Evolutionary conservation across 2,797 vertebrate genomes (phyloP), one percentile per base, ranked within the genome.

Genomic region (Acomys russatus): DNA sequence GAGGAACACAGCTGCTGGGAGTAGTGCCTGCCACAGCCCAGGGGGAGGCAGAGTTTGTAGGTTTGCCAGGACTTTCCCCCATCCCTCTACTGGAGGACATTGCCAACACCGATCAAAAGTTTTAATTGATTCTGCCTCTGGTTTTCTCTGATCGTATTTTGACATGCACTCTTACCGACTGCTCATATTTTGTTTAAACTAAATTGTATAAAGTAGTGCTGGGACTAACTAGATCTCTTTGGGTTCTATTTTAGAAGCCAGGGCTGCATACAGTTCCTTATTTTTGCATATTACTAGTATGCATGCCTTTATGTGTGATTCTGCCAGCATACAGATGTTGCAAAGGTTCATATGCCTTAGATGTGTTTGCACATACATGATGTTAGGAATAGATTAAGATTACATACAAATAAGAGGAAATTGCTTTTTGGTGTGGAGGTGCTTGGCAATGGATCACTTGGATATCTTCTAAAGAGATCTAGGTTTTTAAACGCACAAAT

Each of bases 401-500:
- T 78, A n/a, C 73, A 89, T 92, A 83, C 54, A 88, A 94, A 94
- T 88, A 82, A 61, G 3, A 33, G 84, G 20, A 89, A 89, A 63
- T 76, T 28, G 44, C 23, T 95, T 92, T 86, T 80, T 88, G 93
- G 70, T 87, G 64, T 94, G 10, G 35, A 92, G 9, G 4, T 68
- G 88, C 56, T 91, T 92, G 92, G 30, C 77, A 51, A 66, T 88
- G 78, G 12, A 59, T 83, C 54, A 76, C 23, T 44, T 9, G 3
- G n/a, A 73, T 66, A 54, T 5, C 61, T 96, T 94, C 70, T 7
- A 8, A 20, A 95, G 33, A 91, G 22, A 22, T 94, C n/a, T 86
- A 80, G 64, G 70, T 96, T 94, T 86, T 97, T 49, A 92, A 95
- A 71, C 33, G 82, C 7, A n/a, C 28, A 76, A 82, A 44, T 89